Evolutionary conservation across 1,140 invertebrate genomes (phyloP).

Genomic region (Drosophila lini): DNA sequence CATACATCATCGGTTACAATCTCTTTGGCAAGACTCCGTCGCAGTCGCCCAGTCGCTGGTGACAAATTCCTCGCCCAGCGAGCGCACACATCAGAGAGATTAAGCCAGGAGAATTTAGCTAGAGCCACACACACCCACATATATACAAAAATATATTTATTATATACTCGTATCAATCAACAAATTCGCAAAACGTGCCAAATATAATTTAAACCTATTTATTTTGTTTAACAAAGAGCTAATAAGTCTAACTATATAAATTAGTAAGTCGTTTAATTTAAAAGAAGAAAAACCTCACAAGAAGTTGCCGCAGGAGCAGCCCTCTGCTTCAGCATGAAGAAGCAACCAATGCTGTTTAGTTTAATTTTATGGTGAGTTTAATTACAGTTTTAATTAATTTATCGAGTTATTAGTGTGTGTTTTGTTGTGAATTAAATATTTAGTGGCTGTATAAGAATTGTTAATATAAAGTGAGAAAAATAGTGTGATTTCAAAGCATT

Average conservation of each 20-base stretch:
- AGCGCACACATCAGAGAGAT: constrained; percentile 20
- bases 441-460: neutral
- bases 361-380: constrained; percentile 74
- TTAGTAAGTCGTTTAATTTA: constrained; percentile 79
- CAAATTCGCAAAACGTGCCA: constrained; percentile 75
- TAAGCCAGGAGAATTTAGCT: constrained; percentile 26
- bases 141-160: constrained; percentile 68
- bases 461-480: neutral
- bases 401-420: neutral
- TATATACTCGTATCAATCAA: constrained; percentile 57
- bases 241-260: constrained; percentile 79
- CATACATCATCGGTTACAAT: constrained; percentile 84
- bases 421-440: neutral
- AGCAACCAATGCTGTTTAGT: constrained; percentile 69
- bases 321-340: constrained; percentile 68
- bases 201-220: constrained; percentile 82
- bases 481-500: neutral
- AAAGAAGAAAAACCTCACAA: constrained; percentile 17
- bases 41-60: constrained; percentile 47
- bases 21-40: constrained; percentile 78
- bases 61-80: constrained; percentile 25
- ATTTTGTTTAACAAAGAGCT: constrained; percentile 73
- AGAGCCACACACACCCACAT: constrained; percentile 6
- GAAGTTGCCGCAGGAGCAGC: constrained; percentile 43
- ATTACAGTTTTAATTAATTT: neutral